Base-by-base conservation (phyloP, 2,888 invertebrate species). In the Drosophila demipolita region DNA sequence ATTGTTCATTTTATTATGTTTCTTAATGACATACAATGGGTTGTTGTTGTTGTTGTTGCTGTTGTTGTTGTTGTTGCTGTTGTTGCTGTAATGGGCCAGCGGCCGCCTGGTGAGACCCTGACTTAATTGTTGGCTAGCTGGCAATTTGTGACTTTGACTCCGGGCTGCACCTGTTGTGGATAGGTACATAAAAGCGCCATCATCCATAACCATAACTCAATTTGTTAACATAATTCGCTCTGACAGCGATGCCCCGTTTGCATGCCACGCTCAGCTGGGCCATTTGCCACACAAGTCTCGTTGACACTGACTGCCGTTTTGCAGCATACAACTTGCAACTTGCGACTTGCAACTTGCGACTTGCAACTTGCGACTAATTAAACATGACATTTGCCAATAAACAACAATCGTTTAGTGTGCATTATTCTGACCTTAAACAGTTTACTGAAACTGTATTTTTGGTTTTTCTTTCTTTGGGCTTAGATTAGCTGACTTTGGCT, bases 331-430 rank as follows among this genome's bases (percentile, higher is more conserved):
- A 12, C 20, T 42, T 12, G 42, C 42, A 12, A 11, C 42, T 12
- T n/a, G 11, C 36, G 15, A 1, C 7, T 2, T 38, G 38, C 17
- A 17, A 17, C n/a, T n/a, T n/a, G n/a, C n/a, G n/a, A n/a, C 45
- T 35, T 59, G 62, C 63, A 61, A 45, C 73, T 61, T 40, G 61
- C 74, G 72, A 76, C 80, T 87, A 89, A 86, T 87, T 86, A 80
- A 82, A 86, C 89, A 86, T 86, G 85, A 84, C 87, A 86, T 86
- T 86, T 86, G 73, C 78, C 84, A 89, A 87, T 86, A 88, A 88
- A 81, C 83, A 71, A 88, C 84, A 81, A 88, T 88, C 87, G 87
- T 83, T 81, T 88, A 88, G 75, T 78, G 75, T 75, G 66, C 82
- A 53, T 66, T 72, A 55, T 72, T 65, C 65, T 87, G 83, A 83